Evolutionary conservation across 2,113 vertebrate genomes (phyloP), one percentile per base, ranked within the genome.

Genomic region (Corythaixoides concolor): DNA sequence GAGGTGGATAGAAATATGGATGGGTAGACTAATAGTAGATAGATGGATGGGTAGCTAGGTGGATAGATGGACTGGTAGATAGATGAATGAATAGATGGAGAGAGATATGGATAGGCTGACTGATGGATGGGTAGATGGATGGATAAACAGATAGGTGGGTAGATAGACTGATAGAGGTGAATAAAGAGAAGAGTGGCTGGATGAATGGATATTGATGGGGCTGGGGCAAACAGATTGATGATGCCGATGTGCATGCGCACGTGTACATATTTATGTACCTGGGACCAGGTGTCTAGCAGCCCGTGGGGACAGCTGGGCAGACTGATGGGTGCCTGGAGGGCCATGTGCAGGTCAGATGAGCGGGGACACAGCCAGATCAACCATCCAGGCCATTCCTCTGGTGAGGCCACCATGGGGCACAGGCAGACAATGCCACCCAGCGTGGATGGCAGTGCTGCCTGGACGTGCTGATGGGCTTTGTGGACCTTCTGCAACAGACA

Each of bases 331-430:
- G 16, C 13, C 68, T 18, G 23, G 47, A 59, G 24, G 24, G 56
- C 17, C 22, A 28, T 0, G 1, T 47, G 16, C 17, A 50, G 41
- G 30, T 53, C 0, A 1, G 56, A 35, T 1, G 8, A n/a, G 5
- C 26, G 39, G 32, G 21, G 15, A n/a, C 14, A 39, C 8, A 23
- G 7, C 24, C 41, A 62, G 55, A 56, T 6, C 37, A 8, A 9
- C 22, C 1, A 0, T 22, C 9, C 41, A 32, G 32, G 7, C 4
- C 41, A n/a, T 37, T 32, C 47, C 35, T 73, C 33, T 32, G 8
- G 11, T 0, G 14, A 50, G 11, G 6, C 27, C 67, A n/a, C 27
- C 2, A 0, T 2, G 1, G 41, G 56, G 19, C 4, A 3, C 1
- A 12, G 37, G 35, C 30, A 32, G 66, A 8, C 2, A 7, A 5